Base-by-base conservation (phyloP, 2,797 vertebrate species). In the Pangasius larnaudii region DNA sequence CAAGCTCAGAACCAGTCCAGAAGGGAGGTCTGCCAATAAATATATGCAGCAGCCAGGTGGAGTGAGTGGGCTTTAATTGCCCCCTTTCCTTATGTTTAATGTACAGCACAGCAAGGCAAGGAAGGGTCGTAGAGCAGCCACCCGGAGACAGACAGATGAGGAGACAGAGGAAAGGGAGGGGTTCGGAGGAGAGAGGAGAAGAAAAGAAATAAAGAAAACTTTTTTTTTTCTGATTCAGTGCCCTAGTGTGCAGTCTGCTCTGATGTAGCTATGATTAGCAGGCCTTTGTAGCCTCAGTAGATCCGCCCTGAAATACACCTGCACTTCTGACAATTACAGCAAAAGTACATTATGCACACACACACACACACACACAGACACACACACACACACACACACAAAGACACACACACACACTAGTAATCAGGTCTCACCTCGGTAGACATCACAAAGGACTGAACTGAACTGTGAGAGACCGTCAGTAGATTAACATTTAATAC, bases 41-140 rank as follows among this genome's bases (percentile, higher is more conserved):
- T 95, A 95, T 95, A 96, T 95, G 95, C 93, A 96, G 94, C 94
- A 95, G 92, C 92, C 94, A 95, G 94, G 94, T 95, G 95, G 95
- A 94, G 94, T 91, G 91, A 92, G 93, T 93, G 93, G 92, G 91
- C 85, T 91, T 91, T 96, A 96, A 96, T 96, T 96, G 95, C 95
- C 95, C 95, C 94, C 95, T 94, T 93, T 93, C 93, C 95, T 96
- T 95, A 96, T 96, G 94, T 96, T 96, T 96, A 96, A 96, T 96
- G 96, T 95, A 96, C 94, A 94, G 93, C 85, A 85, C 91, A 89
- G 80, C 85, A 89, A 91, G 88, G 93, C 85, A 84, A 83, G 90
- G 90, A 86, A 87, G 88, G 91, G 89, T 91, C 86, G 84, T 87
- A 53, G 85, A 82, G 88, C 89, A 90, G 87, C 83, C 86, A 88